phyloP scores from a whole-genome alignment of 64 coral and sea anemone genomes.

The Montipora cactus region DNA sequence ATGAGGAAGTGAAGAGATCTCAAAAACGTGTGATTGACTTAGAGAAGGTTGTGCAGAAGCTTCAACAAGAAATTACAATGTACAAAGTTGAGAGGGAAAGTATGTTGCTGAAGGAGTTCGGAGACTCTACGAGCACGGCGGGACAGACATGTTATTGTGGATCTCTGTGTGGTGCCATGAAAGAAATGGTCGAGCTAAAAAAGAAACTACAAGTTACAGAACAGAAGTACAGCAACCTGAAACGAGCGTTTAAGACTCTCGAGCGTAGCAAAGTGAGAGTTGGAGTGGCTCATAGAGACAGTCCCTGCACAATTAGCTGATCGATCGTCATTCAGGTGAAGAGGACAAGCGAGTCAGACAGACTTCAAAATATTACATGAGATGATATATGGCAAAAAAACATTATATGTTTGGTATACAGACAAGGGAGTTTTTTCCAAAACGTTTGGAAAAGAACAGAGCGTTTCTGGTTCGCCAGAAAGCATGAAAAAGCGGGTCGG shows the following conservation, averaged over 20 bases:
- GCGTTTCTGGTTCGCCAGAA: background rate
- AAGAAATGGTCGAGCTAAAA: constrained; percentile 88
- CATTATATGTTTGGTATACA: background rate
- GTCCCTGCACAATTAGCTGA: constrained; percentile 84
- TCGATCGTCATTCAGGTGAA: background rate
- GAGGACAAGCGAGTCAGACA: background rate
- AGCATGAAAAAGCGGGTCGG: background rate
- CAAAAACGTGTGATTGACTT: constrained; percentile 85
- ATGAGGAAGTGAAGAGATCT: constrained; percentile 92
- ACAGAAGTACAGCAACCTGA: constrained; percentile 89
- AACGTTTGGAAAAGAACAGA: background rate
- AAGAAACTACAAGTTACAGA: constrained; percentile 85
- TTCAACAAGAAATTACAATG: constrained; percentile 79
- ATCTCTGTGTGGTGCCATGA: constrained; percentile 92
- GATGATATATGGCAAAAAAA: background rate
- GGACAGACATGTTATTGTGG: constrained; percentile 90
- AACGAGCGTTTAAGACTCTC: constrained; percentile 76
- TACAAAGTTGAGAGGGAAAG: constrained; percentile 64
- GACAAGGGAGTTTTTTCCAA: background rate
- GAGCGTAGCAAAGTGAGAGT: constrained; percentile 86
- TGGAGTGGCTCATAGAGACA: constrained; percentile 88
- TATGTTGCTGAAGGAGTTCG: background rate
- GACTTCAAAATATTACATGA: constrained; percentile 5
- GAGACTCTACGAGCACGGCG: background rate
- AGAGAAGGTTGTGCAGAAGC: constrained; percentile 89